phyloP scores from a whole-genome alignment of 2,113 vertebrate species.

The Amphiprion percula region DNA sequence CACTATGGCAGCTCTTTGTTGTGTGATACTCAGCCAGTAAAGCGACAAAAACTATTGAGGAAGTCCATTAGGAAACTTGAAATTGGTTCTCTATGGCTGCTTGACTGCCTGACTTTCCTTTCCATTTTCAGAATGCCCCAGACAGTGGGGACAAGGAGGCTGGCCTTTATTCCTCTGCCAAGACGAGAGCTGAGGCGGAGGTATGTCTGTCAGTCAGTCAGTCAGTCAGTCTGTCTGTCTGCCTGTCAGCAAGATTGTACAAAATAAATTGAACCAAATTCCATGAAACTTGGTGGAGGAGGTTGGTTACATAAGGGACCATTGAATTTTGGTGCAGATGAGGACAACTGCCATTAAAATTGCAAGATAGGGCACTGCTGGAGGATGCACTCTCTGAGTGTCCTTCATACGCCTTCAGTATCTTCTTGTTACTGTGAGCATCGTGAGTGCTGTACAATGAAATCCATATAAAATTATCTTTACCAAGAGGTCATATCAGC shows the following conservation, averaged over 20 bases:
- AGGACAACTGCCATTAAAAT: too few relatives aligned
- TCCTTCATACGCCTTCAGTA: background rate
- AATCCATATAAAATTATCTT: background rate
- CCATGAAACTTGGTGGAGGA: too few relatives aligned
- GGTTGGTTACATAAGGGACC: too few relatives aligned
- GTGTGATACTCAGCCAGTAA: conserved; percentile 46
- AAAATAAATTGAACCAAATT: too few relatives aligned
- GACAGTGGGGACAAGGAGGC: conserved; percentile 42
- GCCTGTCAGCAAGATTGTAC: too few relatives aligned
- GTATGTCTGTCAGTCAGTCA: too few relatives aligned
- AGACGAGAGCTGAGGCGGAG: too few relatives aligned
- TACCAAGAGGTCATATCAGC: background rate
- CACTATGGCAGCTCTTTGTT: conserved; percentile 50
- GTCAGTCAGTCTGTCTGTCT: too few relatives aligned
- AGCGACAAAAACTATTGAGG: conserved; percentile 45
- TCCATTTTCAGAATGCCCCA: conserved; percentile 43
- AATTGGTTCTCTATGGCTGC: conserved; percentile 69
- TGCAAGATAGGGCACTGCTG: too few relatives aligned
- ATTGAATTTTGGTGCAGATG: too few relatives aligned
- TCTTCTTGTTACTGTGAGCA: conserved; percentile 27
- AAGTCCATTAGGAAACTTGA: conserved; percentile 63
- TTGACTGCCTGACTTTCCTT: conserved; percentile 65
- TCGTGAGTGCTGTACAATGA: background rate
- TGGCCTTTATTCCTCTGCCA: conserved; percentile 31
- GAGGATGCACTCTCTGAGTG: background rate